Conservation (phyloP, 2,888 invertebrate genomes). For the Trachelus stipa region DNA sequence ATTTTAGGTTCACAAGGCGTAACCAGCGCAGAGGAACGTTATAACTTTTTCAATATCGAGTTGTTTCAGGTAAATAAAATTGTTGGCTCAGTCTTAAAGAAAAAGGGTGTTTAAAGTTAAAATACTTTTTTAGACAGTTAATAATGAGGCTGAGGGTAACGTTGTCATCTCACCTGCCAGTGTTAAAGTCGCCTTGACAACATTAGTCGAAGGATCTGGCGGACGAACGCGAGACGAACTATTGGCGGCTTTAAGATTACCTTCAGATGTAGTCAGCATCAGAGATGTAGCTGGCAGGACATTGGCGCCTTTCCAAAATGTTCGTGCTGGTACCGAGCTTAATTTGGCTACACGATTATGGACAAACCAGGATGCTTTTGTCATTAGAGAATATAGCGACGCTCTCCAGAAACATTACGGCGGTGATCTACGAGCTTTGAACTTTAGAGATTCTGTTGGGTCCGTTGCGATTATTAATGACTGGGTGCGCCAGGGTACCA, state of each 20-base stretch:
- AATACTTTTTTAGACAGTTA: conserved; percentile 34
- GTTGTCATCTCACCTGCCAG: conserved; percentile 77
- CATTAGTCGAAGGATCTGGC: conserved; percentile 74
- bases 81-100: background rate
- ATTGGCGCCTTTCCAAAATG: conserved; percentile 55
- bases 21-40: conserved; percentile 49
- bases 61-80: conserved; percentile 65
- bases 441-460: conserved; percentile 67
- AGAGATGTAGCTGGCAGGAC: conserved; percentile 38
- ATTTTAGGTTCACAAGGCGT: too few species aligned
- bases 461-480: conserved; percentile 70
- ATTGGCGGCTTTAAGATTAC: conserved; percentile 70
- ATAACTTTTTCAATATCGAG: conserved; percentile 72
- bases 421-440: conserved; percentile 67
- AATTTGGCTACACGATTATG: conserved; percentile 50
- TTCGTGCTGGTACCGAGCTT: conserved; percentile 40
- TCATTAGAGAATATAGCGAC: conserved; percentile 66
- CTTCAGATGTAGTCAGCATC: conserved; percentile 55
- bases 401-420: conserved; percentile 68
- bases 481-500: conserved; percentile 72
- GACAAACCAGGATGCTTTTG: conserved; percentile 30
- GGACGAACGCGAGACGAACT: conserved; percentile 73
- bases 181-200: conserved; percentile 73
- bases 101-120: conserved; percentile 10
- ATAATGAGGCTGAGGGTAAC: conserved; percentile 66